phyloP scores from a whole-genome alignment of 2,797 vertebrate genomes.

The Chromobotia macracanthus region DNA sequence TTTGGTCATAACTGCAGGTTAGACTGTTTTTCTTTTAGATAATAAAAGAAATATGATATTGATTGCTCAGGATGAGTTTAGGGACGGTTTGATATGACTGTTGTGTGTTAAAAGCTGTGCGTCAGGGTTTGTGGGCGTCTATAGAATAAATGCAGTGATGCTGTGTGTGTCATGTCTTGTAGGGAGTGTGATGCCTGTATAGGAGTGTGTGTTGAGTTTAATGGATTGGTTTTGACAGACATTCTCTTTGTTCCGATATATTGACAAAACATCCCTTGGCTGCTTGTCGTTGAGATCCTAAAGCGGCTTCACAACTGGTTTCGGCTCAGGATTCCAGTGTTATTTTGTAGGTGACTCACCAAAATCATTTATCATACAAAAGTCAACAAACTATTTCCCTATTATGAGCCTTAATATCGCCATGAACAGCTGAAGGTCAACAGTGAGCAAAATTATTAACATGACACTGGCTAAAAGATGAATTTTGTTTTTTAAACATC shows the following conservation, averaged over 20 bases:
- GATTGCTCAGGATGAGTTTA: neutral
- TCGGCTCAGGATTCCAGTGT: too few species aligned
- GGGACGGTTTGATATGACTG: neutral
- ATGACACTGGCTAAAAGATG: too few species aligned
- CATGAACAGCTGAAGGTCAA: neutral
- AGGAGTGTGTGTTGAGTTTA: conserved; percentile 21
- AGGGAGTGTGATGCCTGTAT: neutral
- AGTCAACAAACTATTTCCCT: neutral
- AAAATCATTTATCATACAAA: neutral
- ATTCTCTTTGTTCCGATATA: conserved; percentile 32
- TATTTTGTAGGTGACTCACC: too few species aligned
- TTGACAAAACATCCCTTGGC: neutral
- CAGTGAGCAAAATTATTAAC: neutral
- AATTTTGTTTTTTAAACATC: neutral
- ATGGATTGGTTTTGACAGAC: too few species aligned
- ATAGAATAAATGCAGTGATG: neutral
- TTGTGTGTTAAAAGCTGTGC: neutral
- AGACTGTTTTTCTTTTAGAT: neutral
- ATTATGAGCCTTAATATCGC: neutral
- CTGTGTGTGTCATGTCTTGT: neutral
- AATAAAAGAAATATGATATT: neutral
- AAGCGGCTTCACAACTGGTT: neutral
- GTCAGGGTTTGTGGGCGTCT: neutral
- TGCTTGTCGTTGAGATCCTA: neutral
- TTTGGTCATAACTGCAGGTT: neutral